phyloP scores from a whole-genome alignment of 1,140 invertebrate genomes.

The Apis mellifera region DNA sequence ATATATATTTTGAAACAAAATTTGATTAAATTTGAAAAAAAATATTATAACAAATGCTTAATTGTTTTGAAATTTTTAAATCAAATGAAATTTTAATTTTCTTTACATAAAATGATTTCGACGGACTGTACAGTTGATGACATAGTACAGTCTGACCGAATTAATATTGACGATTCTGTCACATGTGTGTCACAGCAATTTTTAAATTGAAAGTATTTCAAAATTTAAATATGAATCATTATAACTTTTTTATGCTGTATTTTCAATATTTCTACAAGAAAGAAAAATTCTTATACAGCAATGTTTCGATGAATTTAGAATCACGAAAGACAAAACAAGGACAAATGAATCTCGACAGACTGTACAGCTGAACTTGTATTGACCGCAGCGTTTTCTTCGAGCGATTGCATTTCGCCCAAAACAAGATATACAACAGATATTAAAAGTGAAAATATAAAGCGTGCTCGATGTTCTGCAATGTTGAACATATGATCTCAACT shows the following conservation, averaged over 20 bases:
- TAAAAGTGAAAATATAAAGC: conserved; percentile 5
- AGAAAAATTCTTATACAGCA: background rate
- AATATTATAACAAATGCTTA: background rate
- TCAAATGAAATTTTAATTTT: background rate
- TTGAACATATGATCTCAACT: background rate
- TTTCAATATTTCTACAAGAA: background rate
- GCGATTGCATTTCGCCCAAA: conserved; percentile 39
- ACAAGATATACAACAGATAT: conserved; percentile 21
- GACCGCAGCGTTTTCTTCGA: conserved; percentile 60
- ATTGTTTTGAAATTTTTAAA: background rate
- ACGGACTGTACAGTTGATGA: conserved; percentile 60
- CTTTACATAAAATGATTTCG: conserved; percentile 39
- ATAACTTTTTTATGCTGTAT: background rate
- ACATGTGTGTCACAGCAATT: background rate
- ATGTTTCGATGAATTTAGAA: background rate
- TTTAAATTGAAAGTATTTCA: background rate
- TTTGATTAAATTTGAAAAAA: background rate
- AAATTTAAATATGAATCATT: background rate
- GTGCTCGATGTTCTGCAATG: background rate
- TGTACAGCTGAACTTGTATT: conserved; percentile 71
- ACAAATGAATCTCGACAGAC: conserved; percentile 63
- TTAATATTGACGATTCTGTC: conserved; percentile 51
- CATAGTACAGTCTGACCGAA: conserved; percentile 57
- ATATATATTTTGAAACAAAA: background rate
- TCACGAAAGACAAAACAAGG: conserved; percentile 20